phyloP scores from a whole-genome alignment of 2,888 invertebrate genomes.

The Abrostola triplasia region DNA sequence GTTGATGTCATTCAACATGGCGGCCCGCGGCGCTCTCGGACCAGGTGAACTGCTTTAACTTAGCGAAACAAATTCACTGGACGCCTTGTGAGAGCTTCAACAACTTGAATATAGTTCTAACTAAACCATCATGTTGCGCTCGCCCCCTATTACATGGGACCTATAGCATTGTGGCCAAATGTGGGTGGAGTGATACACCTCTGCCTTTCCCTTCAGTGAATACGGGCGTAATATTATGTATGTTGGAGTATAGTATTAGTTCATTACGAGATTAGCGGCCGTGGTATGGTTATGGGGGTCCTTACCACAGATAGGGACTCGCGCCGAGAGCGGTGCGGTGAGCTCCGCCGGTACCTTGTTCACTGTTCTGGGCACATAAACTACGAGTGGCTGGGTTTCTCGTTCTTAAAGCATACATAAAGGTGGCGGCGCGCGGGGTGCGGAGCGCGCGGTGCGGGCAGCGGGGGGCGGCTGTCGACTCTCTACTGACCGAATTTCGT shows the following conservation, averaged over 20 bases:
- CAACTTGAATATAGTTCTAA: too few species aligned
- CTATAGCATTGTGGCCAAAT: too few species aligned
- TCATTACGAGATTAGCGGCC: too few species aligned
- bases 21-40: not conserved
- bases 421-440: not conserved
- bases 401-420: not conserved
- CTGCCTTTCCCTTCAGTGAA: too few species aligned
- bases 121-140: too few species aligned
- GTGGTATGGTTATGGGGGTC: too few species aligned
- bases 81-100: too few species aligned
- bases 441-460: not conserved
- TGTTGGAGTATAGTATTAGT: too few species aligned
- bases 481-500: slow-evolving; percentile 16
- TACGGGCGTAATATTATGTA: too few species aligned
- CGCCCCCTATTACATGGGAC: too few species aligned
- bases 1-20: not conserved
- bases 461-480: not conserved
- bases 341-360: not conserved
- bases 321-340: not conserved
- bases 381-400: not conserved
- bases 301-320: not conserved
- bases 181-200: too few species aligned
- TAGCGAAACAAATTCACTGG: not conserved
- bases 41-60: not conserved
- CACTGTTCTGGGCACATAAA: not conserved